Percentiles rank a stretch among this genome's conserved stretches.
Conservation (phyloP, 1,140 invertebrate species). For the Macrobrachium rosenbergii region DNA sequence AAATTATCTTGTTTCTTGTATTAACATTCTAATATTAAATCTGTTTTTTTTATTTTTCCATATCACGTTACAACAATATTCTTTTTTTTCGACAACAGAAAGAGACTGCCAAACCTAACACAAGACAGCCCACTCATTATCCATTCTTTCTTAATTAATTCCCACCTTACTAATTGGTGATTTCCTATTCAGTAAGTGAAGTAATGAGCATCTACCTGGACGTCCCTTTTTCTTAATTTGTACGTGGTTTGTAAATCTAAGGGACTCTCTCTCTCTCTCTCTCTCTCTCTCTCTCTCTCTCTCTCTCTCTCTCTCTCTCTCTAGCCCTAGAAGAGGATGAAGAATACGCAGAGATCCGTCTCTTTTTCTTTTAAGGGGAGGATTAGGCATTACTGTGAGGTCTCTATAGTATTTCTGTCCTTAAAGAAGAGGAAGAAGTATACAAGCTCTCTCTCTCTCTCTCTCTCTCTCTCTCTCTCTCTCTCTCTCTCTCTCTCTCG, state of each 20-base stretch:
- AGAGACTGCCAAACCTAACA: too few species aligned
- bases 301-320: conserved; percentile 16
- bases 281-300: conserved; percentile 31
- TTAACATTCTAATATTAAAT: too few species aligned
- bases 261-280: neutral
- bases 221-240: conserved; percentile 47
- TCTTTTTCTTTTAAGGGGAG: neutral
- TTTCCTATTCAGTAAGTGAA: conserved; percentile 45
- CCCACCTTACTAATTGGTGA: conserved; percentile 37
- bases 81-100: too few species aligned
- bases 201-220: conserved; percentile 34
- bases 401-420: too few species aligned
- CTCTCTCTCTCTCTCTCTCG: too few species aligned
- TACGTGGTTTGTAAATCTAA: neutral
- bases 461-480: too few species aligned
- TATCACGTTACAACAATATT: too few species aligned
- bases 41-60: too few species aligned
- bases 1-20: too few species aligned
- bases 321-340: neutral
- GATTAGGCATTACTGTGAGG: too few species aligned
- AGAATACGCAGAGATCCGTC: neutral
- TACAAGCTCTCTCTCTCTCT: too few species aligned
- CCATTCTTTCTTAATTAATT: conserved; percentile 6
- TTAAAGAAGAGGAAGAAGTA: too few species aligned
- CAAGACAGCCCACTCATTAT: neutral